These are phyloP conservation scores for Caenorhabditis sp. DNA, from an alignment of 2,888 invertebrate genomes.

Conservation along the genomic window DNA sequence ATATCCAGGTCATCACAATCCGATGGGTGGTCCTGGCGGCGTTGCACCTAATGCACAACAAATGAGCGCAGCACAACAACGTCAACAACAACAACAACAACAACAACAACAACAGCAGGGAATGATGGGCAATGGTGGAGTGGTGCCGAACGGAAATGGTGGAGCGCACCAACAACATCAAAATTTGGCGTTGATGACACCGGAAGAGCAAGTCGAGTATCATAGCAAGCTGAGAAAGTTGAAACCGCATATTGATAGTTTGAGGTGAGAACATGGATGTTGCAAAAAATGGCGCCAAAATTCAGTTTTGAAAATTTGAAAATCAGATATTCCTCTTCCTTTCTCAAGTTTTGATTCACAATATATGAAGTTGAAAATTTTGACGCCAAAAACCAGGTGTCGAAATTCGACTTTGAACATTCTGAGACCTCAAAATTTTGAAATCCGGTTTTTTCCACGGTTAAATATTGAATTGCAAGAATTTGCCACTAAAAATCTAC, in stretches of 20 bases:
- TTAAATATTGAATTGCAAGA: no score
- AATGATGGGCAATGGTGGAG: neutral
- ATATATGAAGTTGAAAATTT: no score
- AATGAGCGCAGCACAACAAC: slow-evolving; percentile 9
- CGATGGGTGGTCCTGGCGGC: slow-evolving; percentile 26
- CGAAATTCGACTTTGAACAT: no score
- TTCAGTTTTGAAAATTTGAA: neutral
- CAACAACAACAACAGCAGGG: slow-evolving; percentile 5
- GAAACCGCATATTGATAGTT: slow-evolving; percentile 44
- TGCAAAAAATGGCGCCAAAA: neutral
- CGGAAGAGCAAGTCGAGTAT: slow-evolving; percentile 42
- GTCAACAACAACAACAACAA: slow-evolving; percentile 18
- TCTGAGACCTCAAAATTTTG: no score
- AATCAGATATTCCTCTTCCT: no score
- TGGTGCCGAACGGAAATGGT: neutral
- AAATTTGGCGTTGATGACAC: slow-evolving; percentile 6
- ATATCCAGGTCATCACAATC: slow-evolving; percentile 30
- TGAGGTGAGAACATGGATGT: slow-evolving; percentile 22
- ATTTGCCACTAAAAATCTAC: no score
- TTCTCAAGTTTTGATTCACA: no score
- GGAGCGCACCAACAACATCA: slow-evolving; percentile 11
- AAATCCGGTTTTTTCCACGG: no score
- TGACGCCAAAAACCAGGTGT: no score
- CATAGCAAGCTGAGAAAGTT: slow-evolving; percentile 44
- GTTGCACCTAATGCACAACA: slow-evolving; percentile 7